These are phyloP conservation scores for Amblyteles armatorius DNA, from an alignment of 2,888 invertebrate species.

Conservation along the genomic window DNA sequence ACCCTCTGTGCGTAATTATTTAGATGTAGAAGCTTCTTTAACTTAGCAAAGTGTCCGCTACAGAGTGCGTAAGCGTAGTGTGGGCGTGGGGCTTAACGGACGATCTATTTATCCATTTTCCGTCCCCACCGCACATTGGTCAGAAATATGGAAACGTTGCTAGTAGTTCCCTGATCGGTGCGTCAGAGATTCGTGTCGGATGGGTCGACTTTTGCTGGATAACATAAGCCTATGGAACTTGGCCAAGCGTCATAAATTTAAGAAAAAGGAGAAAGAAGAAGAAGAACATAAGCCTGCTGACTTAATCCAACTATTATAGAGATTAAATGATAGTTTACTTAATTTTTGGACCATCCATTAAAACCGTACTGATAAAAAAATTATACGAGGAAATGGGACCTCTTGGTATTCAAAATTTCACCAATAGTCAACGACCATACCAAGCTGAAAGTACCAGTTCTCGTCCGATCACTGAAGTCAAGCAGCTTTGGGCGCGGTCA, in stretches of 20 bases:
- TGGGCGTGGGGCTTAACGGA: slow-evolving; percentile 54
- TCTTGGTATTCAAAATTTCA: background rate
- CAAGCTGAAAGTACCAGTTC: background rate
- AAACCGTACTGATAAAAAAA: background rate
- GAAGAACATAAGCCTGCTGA: background rate
- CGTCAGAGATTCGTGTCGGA: background rate
- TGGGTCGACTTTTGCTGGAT: background rate
- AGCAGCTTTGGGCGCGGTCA: background rate
- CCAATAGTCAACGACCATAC: slow-evolving; percentile 26
- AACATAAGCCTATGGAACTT: too few species aligned
- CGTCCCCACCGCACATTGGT: background rate
- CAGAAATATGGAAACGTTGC: background rate
- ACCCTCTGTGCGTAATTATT: background rate
- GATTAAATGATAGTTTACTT: background rate
- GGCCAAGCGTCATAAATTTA: too few species aligned
- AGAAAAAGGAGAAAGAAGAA: too few species aligned
- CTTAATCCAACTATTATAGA: background rate
- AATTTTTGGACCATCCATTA: background rate
- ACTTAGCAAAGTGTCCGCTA: background rate
- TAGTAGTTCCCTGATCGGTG: background rate
- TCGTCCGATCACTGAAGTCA: background rate
- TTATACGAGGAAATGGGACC: background rate
- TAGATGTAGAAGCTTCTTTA: background rate
- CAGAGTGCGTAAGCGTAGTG: background rate
- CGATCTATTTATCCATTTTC: background rate